Conservation (phyloP, 2,888 invertebrate genomes). For the Temnothorax rugatulus region DNA sequence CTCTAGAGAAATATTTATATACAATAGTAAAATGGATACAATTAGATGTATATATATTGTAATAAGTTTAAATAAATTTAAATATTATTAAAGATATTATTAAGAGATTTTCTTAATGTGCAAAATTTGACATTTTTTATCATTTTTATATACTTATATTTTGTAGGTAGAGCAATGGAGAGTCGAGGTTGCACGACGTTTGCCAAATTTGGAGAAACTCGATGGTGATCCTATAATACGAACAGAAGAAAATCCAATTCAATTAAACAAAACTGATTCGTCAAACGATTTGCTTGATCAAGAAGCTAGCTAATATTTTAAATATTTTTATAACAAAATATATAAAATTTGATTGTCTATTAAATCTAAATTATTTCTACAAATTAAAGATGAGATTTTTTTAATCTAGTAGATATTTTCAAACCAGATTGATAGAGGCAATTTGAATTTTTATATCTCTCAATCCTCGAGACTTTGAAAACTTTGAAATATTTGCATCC, state of each 20-base stretch:
- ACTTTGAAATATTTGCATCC: background rate
- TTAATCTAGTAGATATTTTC: background rate
- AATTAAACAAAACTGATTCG: conserved; percentile 64
- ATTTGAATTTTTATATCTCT: background rate
- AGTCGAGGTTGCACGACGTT: conserved; percentile 90
- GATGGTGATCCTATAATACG: conserved; percentile 94
- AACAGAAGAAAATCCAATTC: conserved; percentile 81
- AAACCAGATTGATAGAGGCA: background rate
- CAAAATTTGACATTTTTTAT: background rate
- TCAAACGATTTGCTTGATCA: conserved; percentile 39
- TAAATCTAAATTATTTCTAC: background rate
- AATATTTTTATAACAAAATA: background rate
- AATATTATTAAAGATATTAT: background rate
- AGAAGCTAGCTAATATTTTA: conserved; percentile 4
- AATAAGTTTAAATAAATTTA: background rate
- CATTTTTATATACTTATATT: background rate
- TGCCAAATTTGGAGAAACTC: conserved; percentile 92
- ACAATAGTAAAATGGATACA: background rate
- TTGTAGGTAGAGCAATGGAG: conserved; percentile 90
- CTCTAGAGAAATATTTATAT: background rate
- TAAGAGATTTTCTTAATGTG: background rate
- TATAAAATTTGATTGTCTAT: background rate
- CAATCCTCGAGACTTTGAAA: background rate
- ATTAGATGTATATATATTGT: background rate
- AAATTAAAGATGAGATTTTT: background rate